Base-by-base conservation (phyloP, 2,113 vertebrate species). In the Rynchops niger region DNA sequence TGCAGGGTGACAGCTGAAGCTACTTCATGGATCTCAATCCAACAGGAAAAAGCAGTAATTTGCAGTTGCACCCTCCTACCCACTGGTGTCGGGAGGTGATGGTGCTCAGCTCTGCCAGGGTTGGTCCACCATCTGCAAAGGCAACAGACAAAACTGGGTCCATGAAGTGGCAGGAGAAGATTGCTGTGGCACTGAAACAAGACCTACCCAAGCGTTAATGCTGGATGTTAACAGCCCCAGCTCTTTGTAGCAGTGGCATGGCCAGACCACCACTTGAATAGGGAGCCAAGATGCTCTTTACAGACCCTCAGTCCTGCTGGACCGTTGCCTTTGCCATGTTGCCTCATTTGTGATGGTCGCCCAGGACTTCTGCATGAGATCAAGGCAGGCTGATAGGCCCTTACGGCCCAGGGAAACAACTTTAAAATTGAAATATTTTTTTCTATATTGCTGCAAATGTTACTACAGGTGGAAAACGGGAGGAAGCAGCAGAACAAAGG, bases 51-150 rank as follows among this genome's bases (percentile, higher is more conserved):
- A 74, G 27, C 0, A 1, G 8, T 32, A 43, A n/a, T 73, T 61
- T 67, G 53, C 42, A 70, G 42, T 9, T 81, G 22, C 12, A 30
- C 7, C 12, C 26, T 56, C 32, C 40, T 42, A 73, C 32, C 23
- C 0, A 0, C n/a, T 45, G 43, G 6, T 63, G 34, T 13, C 0
- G 9, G 47, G 19, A 76, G 12, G 7, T 36, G 25, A 45, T 11
- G 18, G 17, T 88, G 40, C 34, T 88, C 36, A 63, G 18, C n/a
- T 61, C 47, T 53, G 1, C 36, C 16, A 49, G 43, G 14, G 5
- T 6, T 55, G 20, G 27, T 34, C 65, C 14, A 34, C 36, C 11
- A 15, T 49, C 22, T 92, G 45, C 34, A 71, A 40, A 74, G 40
- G 32, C 66, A 66, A 45, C 29, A 90, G 32, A 38, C 59, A 62